These are phyloP conservation scores for Myrmophylax atrothorax DNA, from an alignment of 2,113 vertebrate genomes.

Conservation along the genomic window DNA sequence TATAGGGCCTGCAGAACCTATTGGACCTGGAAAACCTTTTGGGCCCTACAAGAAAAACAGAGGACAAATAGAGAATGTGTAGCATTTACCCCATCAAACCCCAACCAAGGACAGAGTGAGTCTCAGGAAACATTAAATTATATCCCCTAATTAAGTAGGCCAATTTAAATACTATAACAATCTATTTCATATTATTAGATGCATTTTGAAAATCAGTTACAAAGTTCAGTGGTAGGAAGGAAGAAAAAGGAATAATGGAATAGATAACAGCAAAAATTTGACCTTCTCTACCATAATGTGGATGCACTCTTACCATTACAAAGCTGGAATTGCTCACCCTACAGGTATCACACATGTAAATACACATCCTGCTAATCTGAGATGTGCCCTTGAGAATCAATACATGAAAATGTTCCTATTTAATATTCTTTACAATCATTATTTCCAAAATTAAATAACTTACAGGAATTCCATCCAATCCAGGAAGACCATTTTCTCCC, in stretches of 20 bases:
- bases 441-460: conserved; percentile 60
- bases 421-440: not conserved
- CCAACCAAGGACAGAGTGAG: not conserved
- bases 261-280: not conserved
- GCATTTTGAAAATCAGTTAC: not conserved
- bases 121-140: not conserved
- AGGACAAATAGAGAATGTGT: not conserved
- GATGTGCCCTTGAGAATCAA: not conserved
- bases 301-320: not conserved
- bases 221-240: not conserved
- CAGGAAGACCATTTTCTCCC: conserved; percentile 80
- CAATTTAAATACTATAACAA: not conserved
- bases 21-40: conserved; percentile 74
- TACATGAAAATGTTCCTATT: not conserved
- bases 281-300: not conserved
- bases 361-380: not conserved
- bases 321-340: not conserved
- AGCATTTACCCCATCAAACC: not conserved
- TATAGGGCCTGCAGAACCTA: conserved; percentile 77
- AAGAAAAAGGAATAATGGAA: not conserved
- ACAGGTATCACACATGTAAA: not conserved
- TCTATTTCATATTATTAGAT: not conserved
- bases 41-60: conserved; percentile 74
- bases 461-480: conserved; percentile 81
- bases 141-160: not conserved